These are phyloP conservation scores for Suillia variegata DNA, from an alignment of 2,888 invertebrate genomes.

Conservation along the genomic window DNA sequence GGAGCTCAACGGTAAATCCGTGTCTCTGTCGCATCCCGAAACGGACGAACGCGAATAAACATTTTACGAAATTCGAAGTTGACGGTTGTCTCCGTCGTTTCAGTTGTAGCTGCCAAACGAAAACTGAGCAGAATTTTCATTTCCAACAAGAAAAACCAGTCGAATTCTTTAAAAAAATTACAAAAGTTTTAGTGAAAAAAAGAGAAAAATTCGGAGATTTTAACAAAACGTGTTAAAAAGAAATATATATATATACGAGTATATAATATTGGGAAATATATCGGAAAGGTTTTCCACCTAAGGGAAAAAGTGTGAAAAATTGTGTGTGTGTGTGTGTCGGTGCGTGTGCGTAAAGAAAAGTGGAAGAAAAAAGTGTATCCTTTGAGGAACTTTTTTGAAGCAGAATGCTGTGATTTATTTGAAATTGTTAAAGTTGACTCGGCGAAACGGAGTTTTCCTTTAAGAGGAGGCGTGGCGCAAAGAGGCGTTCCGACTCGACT, in stretches of 20 bases:
- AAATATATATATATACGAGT: too few relatives aligned
- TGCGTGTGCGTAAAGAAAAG: too few relatives aligned
- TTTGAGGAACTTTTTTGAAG: conserved; percentile 7
- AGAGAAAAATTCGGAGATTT: conserved; percentile 1
- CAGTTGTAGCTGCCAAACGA: conserved; percentile 30
- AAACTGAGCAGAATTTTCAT: conserved; percentile 10
- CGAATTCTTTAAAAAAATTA: conserved; percentile 16
- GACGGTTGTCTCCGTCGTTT: conserved; percentile 57
- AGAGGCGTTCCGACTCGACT: background rate
- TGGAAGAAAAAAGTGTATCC: conserved; percentile 18
- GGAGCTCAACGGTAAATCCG: too few relatives aligned
- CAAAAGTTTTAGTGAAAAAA: conserved; percentile 7
- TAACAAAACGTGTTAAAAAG: too few relatives aligned
- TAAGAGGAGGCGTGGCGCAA: background rate
- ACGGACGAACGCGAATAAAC: too few relatives aligned
- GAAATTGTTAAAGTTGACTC: conserved; percentile 10
- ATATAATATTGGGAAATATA: too few relatives aligned
- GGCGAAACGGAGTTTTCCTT: background rate
- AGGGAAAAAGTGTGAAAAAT: too few relatives aligned
- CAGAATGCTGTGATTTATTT: too few relatives aligned
- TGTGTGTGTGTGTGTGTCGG: too few relatives aligned
- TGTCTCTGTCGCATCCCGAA: conserved; percentile 2
- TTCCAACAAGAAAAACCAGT: too few relatives aligned
- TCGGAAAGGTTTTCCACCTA: too few relatives aligned
- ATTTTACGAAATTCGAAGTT: conserved; percentile 60